Evolutionary conservation across 2,113 vertebrate species (phyloP), one percentile per base, ranked within the genome.

Genomic region (Rostratula benghalensis): DNA sequence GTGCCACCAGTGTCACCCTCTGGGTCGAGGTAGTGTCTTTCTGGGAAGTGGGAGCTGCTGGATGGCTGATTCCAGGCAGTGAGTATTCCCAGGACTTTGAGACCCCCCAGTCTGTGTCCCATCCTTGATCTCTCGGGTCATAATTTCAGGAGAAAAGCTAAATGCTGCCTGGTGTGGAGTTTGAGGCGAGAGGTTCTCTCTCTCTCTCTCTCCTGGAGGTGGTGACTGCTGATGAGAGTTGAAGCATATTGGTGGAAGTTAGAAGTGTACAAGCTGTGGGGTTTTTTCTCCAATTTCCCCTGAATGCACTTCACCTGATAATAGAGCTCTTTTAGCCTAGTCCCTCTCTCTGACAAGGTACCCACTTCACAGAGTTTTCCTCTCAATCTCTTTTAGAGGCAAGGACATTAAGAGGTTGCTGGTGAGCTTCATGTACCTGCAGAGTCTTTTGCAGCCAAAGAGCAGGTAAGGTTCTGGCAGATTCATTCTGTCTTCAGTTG

Each of bases 401-500:
- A 99, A 99, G 97, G 99, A 99, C 97, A 99, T 99, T 31, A 99
- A 99, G 96, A 98, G 98, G 75, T 96, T 99, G 92, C 97, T 99
- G 97, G 99, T 99, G 97, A 99, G 99, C 97, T 99, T 99, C 95
- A 99, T 99, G 99, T 99, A 99, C 92, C 98, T 99, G 41, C 99
- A 99, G 94, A 99, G 99, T 84, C 98, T 99, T 48, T 96, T 99
- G 91, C 99, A 99, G 97, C 99, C 99, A 70, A 99, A 99, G 97
- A 99, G 99, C 98, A 99, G 99, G 99, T 99, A 69, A 98, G 98
- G 33, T 51, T 48, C 6, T 0, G 0, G 6, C 30, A 27, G 21
- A 31, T 80, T 41, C 0, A 54, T 77, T 41, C 0, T 59, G 1
- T 64, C 48, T 93, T 68, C n/a, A 63, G 0, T 31, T 70, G 54